phyloP scores from a whole-genome alignment of 2,797 vertebrate genomes.

The Oryzias sinensis region DNA sequence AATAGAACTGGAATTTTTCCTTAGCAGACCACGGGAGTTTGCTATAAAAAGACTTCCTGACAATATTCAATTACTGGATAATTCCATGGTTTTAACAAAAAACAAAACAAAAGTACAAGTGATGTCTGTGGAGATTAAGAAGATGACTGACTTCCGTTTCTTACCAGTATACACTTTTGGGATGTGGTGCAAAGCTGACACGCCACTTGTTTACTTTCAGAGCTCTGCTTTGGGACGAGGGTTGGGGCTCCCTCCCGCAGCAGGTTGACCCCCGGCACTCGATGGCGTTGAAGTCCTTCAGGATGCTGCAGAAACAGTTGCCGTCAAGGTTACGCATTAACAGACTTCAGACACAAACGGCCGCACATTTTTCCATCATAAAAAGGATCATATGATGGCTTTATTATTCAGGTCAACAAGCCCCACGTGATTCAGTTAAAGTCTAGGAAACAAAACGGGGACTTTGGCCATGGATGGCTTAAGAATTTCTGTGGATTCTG shows the following conservation, averaged over 20 bases:
- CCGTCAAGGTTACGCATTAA: conserved; percentile 22
- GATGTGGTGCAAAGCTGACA: conserved; percentile 85
- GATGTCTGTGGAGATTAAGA: not conserved
- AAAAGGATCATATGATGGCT: conserved; percentile 5
- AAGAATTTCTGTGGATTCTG: not conserved
- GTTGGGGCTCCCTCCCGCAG: conserved; percentile 80
- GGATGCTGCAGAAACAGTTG: conserved; percentile 75
- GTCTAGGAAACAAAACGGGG: not conserved
- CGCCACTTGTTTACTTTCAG: conserved; percentile 82
- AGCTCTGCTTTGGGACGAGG: conserved; percentile 75
- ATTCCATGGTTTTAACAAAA: not conserved
- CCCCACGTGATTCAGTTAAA: not conserved
- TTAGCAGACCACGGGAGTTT: conserved; percentile 5
- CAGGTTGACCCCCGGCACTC: conserved; percentile 76
- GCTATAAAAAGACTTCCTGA: not conserved
- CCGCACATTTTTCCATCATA: not conserved
- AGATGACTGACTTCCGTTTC: not conserved
- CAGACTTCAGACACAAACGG: not conserved
- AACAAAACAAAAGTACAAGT: not conserved
- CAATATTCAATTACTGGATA: conserved; percentile 14
- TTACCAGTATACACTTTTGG: conserved; percentile 92
- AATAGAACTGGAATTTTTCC: not conserved
- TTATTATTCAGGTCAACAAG: conserved; percentile 5
- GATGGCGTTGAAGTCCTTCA: conserved; percentile 94
- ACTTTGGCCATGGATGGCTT: not conserved